Evolutionary conservation across 2,797 vertebrate species (phyloP).

Genomic region (Oceanodroma leucorhoa): DNA sequence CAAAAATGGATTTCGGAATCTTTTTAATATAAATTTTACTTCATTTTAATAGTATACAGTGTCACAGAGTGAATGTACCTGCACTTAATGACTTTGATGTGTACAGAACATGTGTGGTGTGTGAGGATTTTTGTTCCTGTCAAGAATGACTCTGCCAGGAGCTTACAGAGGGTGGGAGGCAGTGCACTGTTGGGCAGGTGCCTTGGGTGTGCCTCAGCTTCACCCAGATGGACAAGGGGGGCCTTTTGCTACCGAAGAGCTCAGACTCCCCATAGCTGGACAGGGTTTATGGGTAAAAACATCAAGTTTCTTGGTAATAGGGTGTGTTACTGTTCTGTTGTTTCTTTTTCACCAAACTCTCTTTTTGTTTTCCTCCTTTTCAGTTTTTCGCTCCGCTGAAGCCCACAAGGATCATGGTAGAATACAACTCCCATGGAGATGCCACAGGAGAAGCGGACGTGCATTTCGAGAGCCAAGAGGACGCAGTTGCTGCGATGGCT

Average conservation of each 20-base stretch:
- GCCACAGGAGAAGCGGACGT: conserved; percentile 83
- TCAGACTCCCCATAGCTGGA: fast-evolving
- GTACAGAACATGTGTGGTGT: fast-evolving
- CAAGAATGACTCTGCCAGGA: neutral
- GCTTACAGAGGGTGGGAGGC: neutral
- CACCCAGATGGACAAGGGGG: fast-evolving
- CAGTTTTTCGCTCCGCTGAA: conserved; percentile 89
- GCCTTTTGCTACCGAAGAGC: neutral
- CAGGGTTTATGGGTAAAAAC: fast-evolving
- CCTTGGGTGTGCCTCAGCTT: neutral
- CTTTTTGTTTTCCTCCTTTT: neutral
- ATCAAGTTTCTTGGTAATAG: fast-evolving
- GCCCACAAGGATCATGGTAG: conserved; percentile 82
- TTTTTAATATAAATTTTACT: fast-evolving
- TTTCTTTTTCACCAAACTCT: neutral
- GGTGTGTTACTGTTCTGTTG: fast-evolving
- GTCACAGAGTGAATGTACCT: fast-evolving
- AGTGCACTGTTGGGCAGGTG: fast-evolving
- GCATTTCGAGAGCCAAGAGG: conserved; percentile 82
- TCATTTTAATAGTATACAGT: fast-evolving
- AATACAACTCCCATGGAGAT: conserved; percentile 79
- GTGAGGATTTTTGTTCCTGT: neutral
- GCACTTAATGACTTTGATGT: fast-evolving
- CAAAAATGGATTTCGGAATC: neutral
- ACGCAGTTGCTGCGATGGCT: conserved; percentile 84